A percentile compares a stretch with the other conserved stretches of the same genome.
These are phyloP conservation scores for Myrmecobius fasciatus DNA, from an alignment of 2,113 vertebrate genomes.

Conservation along the genomic window DNA sequence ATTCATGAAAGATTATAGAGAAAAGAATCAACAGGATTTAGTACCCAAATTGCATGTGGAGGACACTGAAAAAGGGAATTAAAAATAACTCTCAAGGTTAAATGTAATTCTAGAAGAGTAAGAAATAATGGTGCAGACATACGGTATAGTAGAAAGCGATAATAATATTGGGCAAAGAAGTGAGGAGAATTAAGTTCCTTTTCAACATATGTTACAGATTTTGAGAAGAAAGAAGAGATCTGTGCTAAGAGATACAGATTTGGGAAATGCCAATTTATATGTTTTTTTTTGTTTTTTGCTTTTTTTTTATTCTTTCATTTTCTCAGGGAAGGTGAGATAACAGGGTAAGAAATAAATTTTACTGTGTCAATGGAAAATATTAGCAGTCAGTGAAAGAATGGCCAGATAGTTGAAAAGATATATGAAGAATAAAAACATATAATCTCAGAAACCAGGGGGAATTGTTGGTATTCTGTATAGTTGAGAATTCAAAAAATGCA, in stretches of 20 bases:
- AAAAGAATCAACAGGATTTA: no score
- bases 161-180: not conserved
- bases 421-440: not conserved
- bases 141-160: not conserved
- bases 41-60: not conserved
- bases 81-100: not conserved
- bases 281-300: not conserved
- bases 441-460: not conserved
- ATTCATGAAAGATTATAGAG: no score
- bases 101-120: not conserved
- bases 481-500: slow-evolving; percentile 6
- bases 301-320: not conserved
- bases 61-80: not conserved
- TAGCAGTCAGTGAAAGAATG: not conserved
- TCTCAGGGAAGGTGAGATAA: not conserved
- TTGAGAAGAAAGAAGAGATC: not conserved
- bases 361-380: not conserved
- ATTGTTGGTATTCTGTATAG: not conserved
- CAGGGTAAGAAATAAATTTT: not conserved
- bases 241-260: not conserved
- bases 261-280: not conserved
- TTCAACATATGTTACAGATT: not conserved
- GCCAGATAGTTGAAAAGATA: not conserved
- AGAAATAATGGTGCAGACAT: not conserved
- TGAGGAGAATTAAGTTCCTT: not conserved